These are phyloP conservation scores for Metaphire vulgaris DNA, from an alignment of 1,140 invertebrate genomes.

Conservation along the genomic window DNA sequence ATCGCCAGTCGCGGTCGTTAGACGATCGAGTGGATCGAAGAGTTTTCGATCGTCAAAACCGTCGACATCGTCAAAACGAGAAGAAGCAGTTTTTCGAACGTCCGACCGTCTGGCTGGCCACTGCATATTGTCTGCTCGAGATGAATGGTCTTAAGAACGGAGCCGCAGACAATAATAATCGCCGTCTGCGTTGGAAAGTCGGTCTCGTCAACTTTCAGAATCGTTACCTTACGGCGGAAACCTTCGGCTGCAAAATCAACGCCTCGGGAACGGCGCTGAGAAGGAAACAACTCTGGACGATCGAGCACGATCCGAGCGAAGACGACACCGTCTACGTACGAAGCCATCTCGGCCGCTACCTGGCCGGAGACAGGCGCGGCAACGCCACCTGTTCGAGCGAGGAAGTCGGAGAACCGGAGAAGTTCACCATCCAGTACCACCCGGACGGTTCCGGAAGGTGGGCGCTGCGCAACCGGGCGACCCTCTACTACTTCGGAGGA, in stretches of 20 bases:
- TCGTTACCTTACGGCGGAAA: slow-evolving; percentile 93
- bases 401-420: slow-evolving; percentile 56
- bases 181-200: slow-evolving; percentile 58
- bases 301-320: slow-evolving; percentile 59
- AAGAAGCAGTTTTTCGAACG: no score
- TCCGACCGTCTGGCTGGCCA: no score
- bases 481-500: slow-evolving; percentile 88
- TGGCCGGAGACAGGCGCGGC: slow-evolving; percentile 66
- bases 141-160: slow-evolving; percentile 19
- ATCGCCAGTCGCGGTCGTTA: no score
- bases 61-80: no score
- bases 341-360: slow-evolving; percentile 78
- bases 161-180: neutral
- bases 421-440: slow-evolving; percentile 72
- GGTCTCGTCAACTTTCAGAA: slow-evolving; percentile 80
- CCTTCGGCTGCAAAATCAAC: slow-evolving; percentile 96
- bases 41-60: no score
- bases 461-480: slow-evolving; percentile 82
- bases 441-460: slow-evolving; percentile 70
- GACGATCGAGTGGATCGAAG: no score
- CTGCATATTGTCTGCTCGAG: no score
- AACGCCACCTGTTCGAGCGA: slow-evolving; percentile 92
- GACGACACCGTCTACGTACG: slow-evolving; percentile 69
- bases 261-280: slow-evolving; percentile 78
- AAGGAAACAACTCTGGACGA: slow-evolving; percentile 78